Base-by-base conservation (phyloP, 2,113 vertebrate genomes). In the Urocolius indicus region DNA sequence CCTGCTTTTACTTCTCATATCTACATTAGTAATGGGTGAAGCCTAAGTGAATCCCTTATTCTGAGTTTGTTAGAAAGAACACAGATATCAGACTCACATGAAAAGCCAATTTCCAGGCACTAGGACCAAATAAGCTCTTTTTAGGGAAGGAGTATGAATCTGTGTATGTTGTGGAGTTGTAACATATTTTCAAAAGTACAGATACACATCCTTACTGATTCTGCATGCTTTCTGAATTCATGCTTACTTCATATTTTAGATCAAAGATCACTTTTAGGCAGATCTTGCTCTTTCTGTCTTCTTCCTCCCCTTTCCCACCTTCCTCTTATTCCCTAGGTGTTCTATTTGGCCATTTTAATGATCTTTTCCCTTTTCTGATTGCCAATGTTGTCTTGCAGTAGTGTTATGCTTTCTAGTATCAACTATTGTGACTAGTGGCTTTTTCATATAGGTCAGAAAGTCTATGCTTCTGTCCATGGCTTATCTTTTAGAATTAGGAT, bases 1-100 rank as follows among this genome's bases (percentile, higher is more conserved):
- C 24, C 16, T 62, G 12, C 21, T 13, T 83, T 82, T 78, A 20
- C n/a, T 72, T 71, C 48, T 79, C 20, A 38, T 34, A n/a, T 48
- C 62, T 24, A 46, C 54, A 82, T 41, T 41, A 66, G 52, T 36
- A 69, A 46, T 30, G 16, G 3, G 13, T 71, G 57, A 83, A 91
- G 16, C 10, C 13, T 20, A 58, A 63, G 5, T 26, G 11, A 72
- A 41, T 83, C 11, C 36, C 12, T 54, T 9, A 52, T 69, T 87
- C n/a, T 90, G 26, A 45, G 21, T 72, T 67, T 48, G 16, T 58
- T 38, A 36, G 16, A 30, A 82, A 74, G 46, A 68, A 23, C 19
- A 80, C 13, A 51, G 23, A 32, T 34, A 45, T 21, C 11, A 59
- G 19, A 59, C 29, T 55, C 0, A 0, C 6, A 20, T 85, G 38